Evolutionary conservation across 2,797 vertebrate genomes (phyloP).

Genomic region (Nannoperca australis): DNA sequence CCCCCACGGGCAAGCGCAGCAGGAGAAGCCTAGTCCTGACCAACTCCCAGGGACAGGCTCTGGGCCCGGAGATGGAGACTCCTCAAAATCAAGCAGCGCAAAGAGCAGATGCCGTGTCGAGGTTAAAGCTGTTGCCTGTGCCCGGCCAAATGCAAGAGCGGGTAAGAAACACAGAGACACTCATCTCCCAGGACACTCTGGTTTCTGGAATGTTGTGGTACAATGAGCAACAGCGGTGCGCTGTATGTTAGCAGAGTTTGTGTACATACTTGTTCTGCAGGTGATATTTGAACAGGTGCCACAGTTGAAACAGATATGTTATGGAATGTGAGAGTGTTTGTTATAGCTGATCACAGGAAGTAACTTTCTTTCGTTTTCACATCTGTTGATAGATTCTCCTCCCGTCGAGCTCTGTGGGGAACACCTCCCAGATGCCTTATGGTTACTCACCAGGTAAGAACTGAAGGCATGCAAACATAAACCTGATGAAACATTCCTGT

Average conservation of each 20-base stretch:
- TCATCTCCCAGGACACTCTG: slow-evolving; percentile 62
- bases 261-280: slow-evolving; percentile 56
- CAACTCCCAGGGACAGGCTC: slow-evolving; percentile 56
- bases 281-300: slow-evolving; percentile 69
- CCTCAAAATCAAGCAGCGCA: slow-evolving; percentile 70
- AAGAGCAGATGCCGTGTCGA: slow-evolving; percentile 81
- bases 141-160: slow-evolving; percentile 76
- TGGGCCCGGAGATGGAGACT: slow-evolving; percentile 59
- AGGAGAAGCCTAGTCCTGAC: slow-evolving; percentile 73
- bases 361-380: slow-evolving; percentile 68
- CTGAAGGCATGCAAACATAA: slow-evolving; percentile 56
- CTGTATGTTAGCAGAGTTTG: slow-evolving; percentile 15
- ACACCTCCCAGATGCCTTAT: slow-evolving; percentile 70
- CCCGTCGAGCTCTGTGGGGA: slow-evolving; percentile 65
- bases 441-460: slow-evolving; percentile 86
- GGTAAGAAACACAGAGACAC: slow-evolving; percentile 66
- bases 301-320: slow-evolving; percentile 55
- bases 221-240: slow-evolving; percentile 26
- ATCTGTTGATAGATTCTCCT: slow-evolving; percentile 77
- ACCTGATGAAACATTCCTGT: slow-evolving; percentile 33
- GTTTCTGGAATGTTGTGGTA: slow-evolving; percentile 68
- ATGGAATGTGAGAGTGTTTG: slow-evolving; percentile 49
- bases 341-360: slow-evolving; percentile 59
- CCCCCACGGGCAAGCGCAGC: slow-evolving; percentile 79
- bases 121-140: slow-evolving; percentile 80